Base-by-base conservation (phyloP, 2,113 vertebrate genomes). In the Empidonax traillii region DNA sequence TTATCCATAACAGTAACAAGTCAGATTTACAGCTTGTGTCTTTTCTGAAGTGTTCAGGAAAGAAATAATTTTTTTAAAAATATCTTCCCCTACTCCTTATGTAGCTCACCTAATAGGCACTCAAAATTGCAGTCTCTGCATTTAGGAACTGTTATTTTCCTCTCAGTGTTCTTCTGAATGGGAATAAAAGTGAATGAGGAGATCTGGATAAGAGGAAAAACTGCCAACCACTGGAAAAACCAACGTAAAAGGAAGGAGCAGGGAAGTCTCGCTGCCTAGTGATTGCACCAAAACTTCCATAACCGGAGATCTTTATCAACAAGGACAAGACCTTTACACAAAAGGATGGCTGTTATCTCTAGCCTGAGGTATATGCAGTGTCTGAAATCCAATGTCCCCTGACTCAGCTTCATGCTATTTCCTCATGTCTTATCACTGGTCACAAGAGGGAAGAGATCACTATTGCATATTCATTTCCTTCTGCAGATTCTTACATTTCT, bases 71-170 rank as follows among this genome's bases (percentile, higher is more conserved):
- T 25, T 55, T 20, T 19, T 12, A 6, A 8, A 28, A 14, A n/a
- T 27, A 9, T 47, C 28, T 31, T 76, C 27, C 25, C 22, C 68
- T 89, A 73, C 18, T 93, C 18, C 18, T 58, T 65, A 81, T 0
- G 0, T n/a, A 81, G 7, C 5, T 20, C 11, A 14, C 6, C 1
- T n/a, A 78, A 92, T 12, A 82, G 6, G 43, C 33, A 52, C 19
- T 59, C 56, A 49, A 25, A 88, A 52, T 21, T 78, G 23, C 23
- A 59, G 13, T 31, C 27, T 66, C 59, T 69, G 25, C 5, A 2
- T 65, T 71, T 71, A 10, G 11, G 15, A 8, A 55, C 35, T 21
- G 39, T 62, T 51, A 47, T 39, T 55, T 71, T 78, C 25, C 41
- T 25, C 14, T 68, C 51, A 63, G 7, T 63, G 16, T 37, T 72